These are phyloP conservation scores for Heliocidaris tuberculata DNA, from an alignment of 35 echinoderm and acorn worm genomes.

Conservation along the genomic window DNA sequence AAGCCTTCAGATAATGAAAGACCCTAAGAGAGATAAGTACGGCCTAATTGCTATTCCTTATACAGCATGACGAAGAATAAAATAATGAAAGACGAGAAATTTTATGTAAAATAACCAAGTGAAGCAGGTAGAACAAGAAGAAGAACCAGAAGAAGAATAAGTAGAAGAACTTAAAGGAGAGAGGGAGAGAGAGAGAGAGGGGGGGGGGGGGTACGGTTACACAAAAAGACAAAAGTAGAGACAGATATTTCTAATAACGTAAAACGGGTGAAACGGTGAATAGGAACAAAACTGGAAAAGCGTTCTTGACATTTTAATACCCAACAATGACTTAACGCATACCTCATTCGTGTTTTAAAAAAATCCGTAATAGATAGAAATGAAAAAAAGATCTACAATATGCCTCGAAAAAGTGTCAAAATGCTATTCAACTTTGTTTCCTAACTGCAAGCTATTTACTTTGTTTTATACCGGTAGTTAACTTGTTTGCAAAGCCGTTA, in stretches of 20 bases:
- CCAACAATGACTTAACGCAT: neutral
- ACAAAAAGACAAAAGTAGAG: neutral
- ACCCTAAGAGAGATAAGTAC: neutral
- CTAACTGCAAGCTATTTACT: no score
- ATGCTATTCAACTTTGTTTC: no score
- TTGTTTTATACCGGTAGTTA: no score
- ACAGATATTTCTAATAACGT: no score
- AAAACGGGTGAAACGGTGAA: no score
- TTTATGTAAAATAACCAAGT: neutral
- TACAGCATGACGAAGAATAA: neutral
- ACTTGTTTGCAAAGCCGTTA: no score
- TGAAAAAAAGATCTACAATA: no score
- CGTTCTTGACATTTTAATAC: no score
- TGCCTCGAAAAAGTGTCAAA: no score
- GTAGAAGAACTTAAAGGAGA: neutral
- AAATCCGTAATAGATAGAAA: no score
- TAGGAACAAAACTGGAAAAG: no score
- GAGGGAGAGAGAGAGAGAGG: neutral
- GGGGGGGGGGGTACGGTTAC: neutral
- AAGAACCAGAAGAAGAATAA: neutral
- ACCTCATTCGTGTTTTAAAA: no score
- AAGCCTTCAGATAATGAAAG: neutral
- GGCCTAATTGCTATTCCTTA: neutral
- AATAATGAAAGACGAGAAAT: neutral
- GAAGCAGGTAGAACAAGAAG: neutral